phyloP scores from a whole-genome alignment of 1,140 invertebrate species.

The Hycleus phaleratus region DNA sequence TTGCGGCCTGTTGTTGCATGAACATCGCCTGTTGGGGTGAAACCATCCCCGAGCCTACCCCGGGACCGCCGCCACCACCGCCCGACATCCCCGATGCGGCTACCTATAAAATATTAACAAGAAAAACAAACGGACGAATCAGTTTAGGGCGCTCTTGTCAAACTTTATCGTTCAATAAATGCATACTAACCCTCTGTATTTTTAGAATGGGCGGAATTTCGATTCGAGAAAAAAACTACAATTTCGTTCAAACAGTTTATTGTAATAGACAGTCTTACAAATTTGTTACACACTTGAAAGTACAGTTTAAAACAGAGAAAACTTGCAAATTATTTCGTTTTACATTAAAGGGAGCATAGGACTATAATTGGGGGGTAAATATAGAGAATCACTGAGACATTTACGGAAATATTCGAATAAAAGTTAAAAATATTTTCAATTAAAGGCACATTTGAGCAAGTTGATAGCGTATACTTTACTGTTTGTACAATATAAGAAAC shows the following conservation, averaged over 20 bases:
- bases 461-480: slow-evolving; percentile 27
- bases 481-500: slow-evolving; percentile 23
- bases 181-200: slow-evolving; percentile 20
- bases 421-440: slow-evolving; percentile 14
- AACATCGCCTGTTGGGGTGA: slow-evolving; percentile 50
- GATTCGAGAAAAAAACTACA: slow-evolving; percentile 7
- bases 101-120: slow-evolving; percentile 25
- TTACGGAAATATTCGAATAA: not conserved
- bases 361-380: no score
- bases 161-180: not conserved
- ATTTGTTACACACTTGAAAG: slow-evolving; percentile 14
- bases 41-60: slow-evolving; percentile 35
- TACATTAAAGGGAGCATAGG: no score
- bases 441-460: slow-evolving; percentile 35
- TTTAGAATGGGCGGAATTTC: slow-evolving; percentile 9
- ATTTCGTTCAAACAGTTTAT: slow-evolving; percentile 18
- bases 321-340: no score
- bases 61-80: slow-evolving; percentile 27
- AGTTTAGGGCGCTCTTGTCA: not conserved
- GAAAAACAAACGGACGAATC: not conserved
- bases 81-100: slow-evolving; percentile 30
- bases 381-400: no score
- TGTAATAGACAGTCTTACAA: slow-evolving; percentile 16
- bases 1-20: slow-evolving; percentile 44
- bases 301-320: no score